Conservation (phyloP, 2,888 invertebrate species). For the Capitulum mitella region DNA sequence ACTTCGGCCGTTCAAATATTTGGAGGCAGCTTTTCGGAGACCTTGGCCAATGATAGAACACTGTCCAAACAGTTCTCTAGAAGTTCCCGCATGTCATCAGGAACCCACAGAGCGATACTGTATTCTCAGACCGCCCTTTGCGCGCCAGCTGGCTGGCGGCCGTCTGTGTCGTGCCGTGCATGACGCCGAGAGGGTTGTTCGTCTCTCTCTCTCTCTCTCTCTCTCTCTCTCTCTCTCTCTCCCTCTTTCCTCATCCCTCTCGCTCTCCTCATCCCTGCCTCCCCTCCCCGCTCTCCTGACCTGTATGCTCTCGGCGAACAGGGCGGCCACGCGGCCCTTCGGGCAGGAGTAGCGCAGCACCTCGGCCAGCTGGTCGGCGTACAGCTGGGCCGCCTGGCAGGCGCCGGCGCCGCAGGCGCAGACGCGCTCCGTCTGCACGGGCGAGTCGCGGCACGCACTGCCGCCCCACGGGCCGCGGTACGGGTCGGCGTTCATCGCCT, state of each 20-base stretch:
- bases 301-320: constrained; percentile 93
- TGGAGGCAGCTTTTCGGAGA: too few relatives aligned
- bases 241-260: neutral
- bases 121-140: too few relatives aligned
- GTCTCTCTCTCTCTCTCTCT: too few relatives aligned
- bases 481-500: constrained; percentile 87
- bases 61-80: too few relatives aligned
- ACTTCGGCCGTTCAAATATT: too few relatives aligned
- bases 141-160: too few relatives aligned
- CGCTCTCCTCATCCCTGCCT: neutral
- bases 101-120: too few relatives aligned
- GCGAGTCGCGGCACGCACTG: constrained; percentile 74
- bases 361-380: constrained; percentile 73
- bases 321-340: constrained; percentile 62
- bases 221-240: too few relatives aligned
- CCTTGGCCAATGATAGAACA: too few relatives aligned
- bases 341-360: constrained; percentile 70
- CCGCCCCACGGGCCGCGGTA: constrained; percentile 89
- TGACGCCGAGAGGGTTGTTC: too few relatives aligned
- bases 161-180: too few relatives aligned
- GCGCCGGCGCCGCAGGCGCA: constrained; percentile 57
- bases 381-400: constrained; percentile 69
- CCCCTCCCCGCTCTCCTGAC: constrained; percentile 40
- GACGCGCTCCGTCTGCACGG: constrained; percentile 57
- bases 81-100: too few relatives aligned